These are phyloP conservation scores for Poeciliopsis retropinna DNA, from an alignment of 2,113 vertebrate genomes.

Conservation along the genomic window DNA sequence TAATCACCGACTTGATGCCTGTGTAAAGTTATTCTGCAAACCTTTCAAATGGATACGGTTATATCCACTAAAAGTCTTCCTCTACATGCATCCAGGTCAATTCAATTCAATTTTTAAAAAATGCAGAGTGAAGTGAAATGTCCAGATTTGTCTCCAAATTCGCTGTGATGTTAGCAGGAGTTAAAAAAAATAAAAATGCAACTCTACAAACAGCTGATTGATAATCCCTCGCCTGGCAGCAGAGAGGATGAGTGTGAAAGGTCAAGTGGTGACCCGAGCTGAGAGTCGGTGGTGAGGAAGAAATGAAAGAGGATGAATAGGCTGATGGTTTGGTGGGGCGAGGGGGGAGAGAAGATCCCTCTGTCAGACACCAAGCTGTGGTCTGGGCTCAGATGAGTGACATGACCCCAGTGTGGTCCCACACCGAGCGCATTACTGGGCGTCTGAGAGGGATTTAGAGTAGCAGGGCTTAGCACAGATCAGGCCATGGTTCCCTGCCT, in stretches of 20 bases:
- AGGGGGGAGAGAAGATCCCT: slow-evolving; percentile 38
- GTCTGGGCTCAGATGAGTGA: slow-evolving; percentile 51
- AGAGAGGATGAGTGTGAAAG: slow-evolving; percentile 7
- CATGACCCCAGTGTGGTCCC: slow-evolving; percentile 52
- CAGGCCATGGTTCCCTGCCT: slow-evolving; percentile 53
- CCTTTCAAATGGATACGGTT: not conserved
- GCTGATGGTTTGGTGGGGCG: slow-evolving; percentile 14
- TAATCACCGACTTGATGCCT: too few species aligned
- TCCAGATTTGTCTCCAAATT: slow-evolving; percentile 10
- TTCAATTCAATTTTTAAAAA: too few species aligned
- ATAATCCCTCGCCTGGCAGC: slow-evolving; percentile 7
- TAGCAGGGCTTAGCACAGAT: slow-evolving; percentile 67
- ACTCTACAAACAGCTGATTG: slow-evolving; percentile 1
- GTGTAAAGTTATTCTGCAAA: too few species aligned
- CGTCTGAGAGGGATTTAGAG: slow-evolving; percentile 72
- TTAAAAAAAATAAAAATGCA: not conserved
- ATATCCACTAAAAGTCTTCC: not conserved
- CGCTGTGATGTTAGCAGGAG: slow-evolving; percentile 2
- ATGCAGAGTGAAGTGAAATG: not conserved
- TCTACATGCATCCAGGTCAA: not conserved
- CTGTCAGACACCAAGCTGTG: slow-evolving; percentile 35
- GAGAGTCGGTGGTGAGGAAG: slow-evolving; percentile 12
- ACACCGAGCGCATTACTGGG: slow-evolving; percentile 61
- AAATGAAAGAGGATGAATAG: slow-evolving; percentile 33
- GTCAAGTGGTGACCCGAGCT: slow-evolving; percentile 11